A percentile compares a stretch with the other conserved stretches of the same genome.
phyloP scores from a whole-genome alignment of 2,888 invertebrate species.

The Diaphora mendica region DNA sequence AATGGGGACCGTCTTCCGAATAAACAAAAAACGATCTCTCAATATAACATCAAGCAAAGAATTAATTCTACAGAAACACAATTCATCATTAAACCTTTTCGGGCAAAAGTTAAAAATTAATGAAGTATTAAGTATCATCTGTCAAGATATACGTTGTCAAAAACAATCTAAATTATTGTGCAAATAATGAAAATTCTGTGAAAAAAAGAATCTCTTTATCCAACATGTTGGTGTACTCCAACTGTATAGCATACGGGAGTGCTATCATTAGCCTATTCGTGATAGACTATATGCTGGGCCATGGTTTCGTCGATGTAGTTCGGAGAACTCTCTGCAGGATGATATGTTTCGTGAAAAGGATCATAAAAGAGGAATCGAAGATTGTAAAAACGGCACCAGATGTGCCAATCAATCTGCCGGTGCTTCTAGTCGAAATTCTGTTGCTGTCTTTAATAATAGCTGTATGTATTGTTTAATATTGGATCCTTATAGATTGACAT shows the following conservation, averaged over 20 bases:
- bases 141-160: constrained; percentile 10
- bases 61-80: neutral
- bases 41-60: neutral
- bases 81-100: neutral
- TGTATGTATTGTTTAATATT: constrained; percentile 55
- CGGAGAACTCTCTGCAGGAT: constrained; percentile 61
- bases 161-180: constrained; percentile 42
- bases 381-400: constrained; percentile 40
- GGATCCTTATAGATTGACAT: neutral
- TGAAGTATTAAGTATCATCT: neutral
- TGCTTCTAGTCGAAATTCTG: constrained; percentile 65
- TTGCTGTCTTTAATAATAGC: constrained; percentile 61
- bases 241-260: constrained; percentile 50
- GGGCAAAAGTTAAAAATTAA: neutral
- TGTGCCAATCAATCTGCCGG: constrained; percentile 58
- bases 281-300: constrained; percentile 69
- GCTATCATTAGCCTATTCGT: constrained; percentile 64
- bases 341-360: constrained; percentile 62
- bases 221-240: constrained; percentile 59
- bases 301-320: constrained; percentile 67
- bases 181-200: constrained; percentile 42
- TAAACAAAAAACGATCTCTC: no score
- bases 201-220: constrained; percentile 5
- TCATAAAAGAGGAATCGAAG: constrained; percentile 62
- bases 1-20: no score